These are phyloP conservation scores for Drosophila limbata DNA, from an alignment of 2,888 invertebrate species.

Conservation along the genomic window DNA sequence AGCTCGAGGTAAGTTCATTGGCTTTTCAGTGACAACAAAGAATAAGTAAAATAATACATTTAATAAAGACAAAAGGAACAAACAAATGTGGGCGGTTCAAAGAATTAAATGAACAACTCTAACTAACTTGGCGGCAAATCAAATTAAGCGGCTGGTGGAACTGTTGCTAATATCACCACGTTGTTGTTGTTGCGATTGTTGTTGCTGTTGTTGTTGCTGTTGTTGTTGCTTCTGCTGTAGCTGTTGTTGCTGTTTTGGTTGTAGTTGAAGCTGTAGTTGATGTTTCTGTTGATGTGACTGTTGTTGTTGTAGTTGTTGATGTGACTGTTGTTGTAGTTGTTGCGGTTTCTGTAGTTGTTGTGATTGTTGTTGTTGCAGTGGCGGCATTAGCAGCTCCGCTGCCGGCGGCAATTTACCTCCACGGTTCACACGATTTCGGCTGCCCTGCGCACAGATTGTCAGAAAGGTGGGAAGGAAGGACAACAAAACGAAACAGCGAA, in stretches of 20 bases:
- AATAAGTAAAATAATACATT: conserved; percentile 10
- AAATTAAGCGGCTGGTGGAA: conserved; percentile 84
- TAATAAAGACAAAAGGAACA: conserved; percentile 22
- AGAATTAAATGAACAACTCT: conserved; percentile 64
- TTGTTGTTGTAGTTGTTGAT: conserved; percentile 45
- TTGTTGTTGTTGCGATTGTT: conserved; percentile 66
- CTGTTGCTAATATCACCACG: conserved; percentile 82
- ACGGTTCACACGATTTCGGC: conserved; percentile 66
- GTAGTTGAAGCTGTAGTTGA: conserved; percentile 31
- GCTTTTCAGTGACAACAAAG: conserved; percentile 31
- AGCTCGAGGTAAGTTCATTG: conserved; percentile 22
- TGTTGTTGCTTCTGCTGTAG: conserved; percentile 62
- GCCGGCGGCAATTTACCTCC: conserved; percentile 67
- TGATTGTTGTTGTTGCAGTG: conserved; percentile 52
- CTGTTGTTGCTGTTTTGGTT: conserved; percentile 49
- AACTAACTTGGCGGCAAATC: conserved; percentile 84
- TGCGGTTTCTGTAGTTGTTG: conserved; percentile 40
- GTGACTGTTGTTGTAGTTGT: conserved; percentile 45
- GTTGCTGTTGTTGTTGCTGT: conserved; percentile 47
- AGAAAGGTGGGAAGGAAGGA: conserved; percentile 28
- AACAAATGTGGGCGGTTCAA: conserved; percentile 49
- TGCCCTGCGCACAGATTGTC: conserved; percentile 58
- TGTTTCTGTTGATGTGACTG: conserved; percentile 45
- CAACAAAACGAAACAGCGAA: conserved; percentile 57
- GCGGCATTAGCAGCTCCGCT: conserved; percentile 50